phyloP scores from a whole-genome alignment of 2,888 invertebrate genomes.

The Mycogona germanica region DNA sequence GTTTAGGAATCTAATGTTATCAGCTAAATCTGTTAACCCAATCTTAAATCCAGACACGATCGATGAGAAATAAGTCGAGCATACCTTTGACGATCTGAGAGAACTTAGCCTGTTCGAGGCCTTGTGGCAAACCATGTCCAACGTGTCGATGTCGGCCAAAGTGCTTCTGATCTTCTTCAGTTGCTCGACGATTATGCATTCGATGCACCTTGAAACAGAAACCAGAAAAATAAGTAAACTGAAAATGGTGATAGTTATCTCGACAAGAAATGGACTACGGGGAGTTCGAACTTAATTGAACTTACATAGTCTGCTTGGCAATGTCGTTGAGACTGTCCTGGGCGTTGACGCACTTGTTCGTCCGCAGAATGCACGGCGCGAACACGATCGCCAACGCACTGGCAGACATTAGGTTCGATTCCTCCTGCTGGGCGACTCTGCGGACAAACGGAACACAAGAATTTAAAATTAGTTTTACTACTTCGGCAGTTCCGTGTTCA shows the following conservation, averaged over 20 bases:
- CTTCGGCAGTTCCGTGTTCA: no score
- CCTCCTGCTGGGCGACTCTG: conserved; percentile 71
- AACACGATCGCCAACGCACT: conserved; percentile 87
- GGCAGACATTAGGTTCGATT: conserved; percentile 82
- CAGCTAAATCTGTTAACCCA: background rate
- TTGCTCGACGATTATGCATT: conserved; percentile 79
- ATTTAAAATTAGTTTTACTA: no score
- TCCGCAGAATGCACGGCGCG: conserved; percentile 83
- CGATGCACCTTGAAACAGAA: conserved; percentile 49
- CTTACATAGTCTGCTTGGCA: conserved; percentile 62
- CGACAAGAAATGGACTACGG: background rate
- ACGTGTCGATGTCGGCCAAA: conserved; percentile 75
- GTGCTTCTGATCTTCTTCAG: conserved; percentile 69
- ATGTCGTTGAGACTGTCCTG: conserved; percentile 87
- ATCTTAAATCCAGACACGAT: background rate
- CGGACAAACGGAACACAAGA: no score
- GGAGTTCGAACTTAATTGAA: conserved; percentile 6
- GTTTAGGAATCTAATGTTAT: background rate
- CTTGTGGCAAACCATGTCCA: conserved; percentile 72
- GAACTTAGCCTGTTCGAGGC: conserved; percentile 65
- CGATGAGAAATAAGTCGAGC: background rate
- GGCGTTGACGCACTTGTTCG: conserved; percentile 73
- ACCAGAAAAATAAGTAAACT: no score
- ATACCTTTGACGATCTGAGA: conserved; percentile 57
- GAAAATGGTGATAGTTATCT: background rate